phyloP scores from a whole-genome alignment of 2,113 vertebrate species.

The Forbesichthys papilliferus region DNA sequence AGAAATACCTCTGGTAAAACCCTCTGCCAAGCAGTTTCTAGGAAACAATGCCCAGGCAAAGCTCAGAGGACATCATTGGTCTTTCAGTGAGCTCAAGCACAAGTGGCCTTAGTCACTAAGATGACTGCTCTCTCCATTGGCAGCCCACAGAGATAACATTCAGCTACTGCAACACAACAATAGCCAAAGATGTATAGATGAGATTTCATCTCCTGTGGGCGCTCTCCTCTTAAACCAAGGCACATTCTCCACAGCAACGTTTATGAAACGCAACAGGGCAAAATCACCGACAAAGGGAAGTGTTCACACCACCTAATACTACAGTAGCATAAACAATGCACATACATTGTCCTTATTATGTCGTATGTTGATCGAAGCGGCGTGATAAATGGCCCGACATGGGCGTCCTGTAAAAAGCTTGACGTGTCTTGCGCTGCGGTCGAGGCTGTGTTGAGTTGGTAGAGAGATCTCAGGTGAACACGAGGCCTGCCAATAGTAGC shows the following conservation, averaged over 20 bases:
- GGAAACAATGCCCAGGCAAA: constrained; percentile 39
- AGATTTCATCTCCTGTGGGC: constrained; percentile 28
- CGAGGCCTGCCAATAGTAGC: constrained; percentile 25
- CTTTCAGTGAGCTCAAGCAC: constrained; percentile 34
- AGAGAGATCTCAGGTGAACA: constrained; percentile 44
- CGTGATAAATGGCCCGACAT: constrained; percentile 53
- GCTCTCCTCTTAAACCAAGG: constrained; percentile 32
- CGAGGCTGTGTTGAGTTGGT: constrained; percentile 27
- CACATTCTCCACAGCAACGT: constrained; percentile 38
- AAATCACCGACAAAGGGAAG: constrained; percentile 33
- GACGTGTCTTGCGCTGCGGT: constrained; percentile 45
- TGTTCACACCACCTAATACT: constrained; percentile 27
- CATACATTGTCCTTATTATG: constrained; percentile 39
- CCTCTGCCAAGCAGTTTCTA: constrained; percentile 30
- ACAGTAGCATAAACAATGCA: constrained; percentile 6
- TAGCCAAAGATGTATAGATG: constrained; percentile 18
- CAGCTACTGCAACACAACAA: constrained; percentile 4
- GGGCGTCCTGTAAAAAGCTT: constrained; percentile 43
- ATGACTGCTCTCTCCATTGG: not conserved
- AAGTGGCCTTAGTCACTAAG: constrained; percentile 24
- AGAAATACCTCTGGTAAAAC: constrained; percentile 29
- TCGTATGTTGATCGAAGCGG: constrained; percentile 29
- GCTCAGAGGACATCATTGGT: constrained; percentile 41
- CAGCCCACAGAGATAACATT: constrained; percentile 24
- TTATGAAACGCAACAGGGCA: constrained; percentile 40